A percentile compares a stretch with the other conserved stretches of the same genome.
Evolutionary conservation across 2,113 vertebrate genomes (phyloP).

Genomic region (Prunella himalayana): DNA sequence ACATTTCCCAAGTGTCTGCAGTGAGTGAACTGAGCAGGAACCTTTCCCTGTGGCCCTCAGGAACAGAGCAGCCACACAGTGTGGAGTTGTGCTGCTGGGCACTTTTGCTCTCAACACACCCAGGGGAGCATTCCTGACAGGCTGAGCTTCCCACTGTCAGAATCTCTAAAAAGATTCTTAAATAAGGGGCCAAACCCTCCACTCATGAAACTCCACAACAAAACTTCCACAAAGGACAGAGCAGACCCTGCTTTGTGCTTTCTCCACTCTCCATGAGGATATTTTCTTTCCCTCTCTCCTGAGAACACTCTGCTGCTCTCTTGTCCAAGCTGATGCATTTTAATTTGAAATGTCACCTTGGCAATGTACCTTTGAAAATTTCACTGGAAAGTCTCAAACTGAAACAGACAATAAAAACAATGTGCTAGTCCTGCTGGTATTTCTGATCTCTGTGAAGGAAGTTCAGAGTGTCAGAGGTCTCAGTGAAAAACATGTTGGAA

Average conservation of each 20-base stretch:
- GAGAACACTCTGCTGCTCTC: background rate
- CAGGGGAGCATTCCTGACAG: background rate
- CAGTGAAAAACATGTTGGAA: background rate
- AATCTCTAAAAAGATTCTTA: background rate
- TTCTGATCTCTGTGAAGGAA: conserved; percentile 10
- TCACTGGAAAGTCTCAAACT: conserved; percentile 10
- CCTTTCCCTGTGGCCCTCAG: background rate
- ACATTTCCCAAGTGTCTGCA: background rate
- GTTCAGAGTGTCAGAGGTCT: conserved; percentile 21
- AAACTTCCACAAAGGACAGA: background rate
- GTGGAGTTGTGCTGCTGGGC: background rate
- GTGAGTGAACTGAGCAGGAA: accelerated
- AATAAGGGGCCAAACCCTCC: background rate
- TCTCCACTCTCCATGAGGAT: background rate
- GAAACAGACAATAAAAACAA: background rate
- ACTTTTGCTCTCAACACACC: background rate
- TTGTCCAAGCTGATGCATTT: background rate
- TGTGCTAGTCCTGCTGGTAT: background rate
- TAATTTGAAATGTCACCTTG: background rate
- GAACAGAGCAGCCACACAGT: background rate
- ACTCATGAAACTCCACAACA: background rate
- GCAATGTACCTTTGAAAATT: background rate
- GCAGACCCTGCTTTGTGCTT: background rate
- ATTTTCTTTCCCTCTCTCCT: background rate
- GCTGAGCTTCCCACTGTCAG: background rate